These are phyloP conservation scores for Drosophila neotestacea DNA, from an alignment of 2,888 invertebrate species.

Conservation along the genomic window DNA sequence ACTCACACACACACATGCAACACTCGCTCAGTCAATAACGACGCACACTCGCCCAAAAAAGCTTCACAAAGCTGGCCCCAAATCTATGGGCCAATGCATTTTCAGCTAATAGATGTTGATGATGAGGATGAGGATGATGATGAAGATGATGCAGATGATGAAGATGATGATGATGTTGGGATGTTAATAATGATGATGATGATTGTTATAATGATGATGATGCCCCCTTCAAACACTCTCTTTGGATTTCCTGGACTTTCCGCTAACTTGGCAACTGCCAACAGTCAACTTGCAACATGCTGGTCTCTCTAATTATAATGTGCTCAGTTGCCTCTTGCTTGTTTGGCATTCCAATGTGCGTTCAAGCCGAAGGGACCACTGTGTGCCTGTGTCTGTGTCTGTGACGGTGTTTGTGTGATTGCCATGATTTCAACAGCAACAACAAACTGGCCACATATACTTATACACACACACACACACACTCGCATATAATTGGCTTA, in stretches of 20 bases:
- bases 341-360: conserved; percentile 24
- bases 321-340: conserved; percentile 29
- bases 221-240: neutral
- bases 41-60: conserved; percentile 11
- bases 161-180: conserved; percentile 1
- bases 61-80: conserved; percentile 41
- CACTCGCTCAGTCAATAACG: conserved; percentile 1
- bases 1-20: neutral
- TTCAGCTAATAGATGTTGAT: conserved; percentile 40
- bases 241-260: conserved; percentile 2
- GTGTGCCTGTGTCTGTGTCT: neutral
- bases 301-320: conserved; percentile 61
- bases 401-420: neutral
- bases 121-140: neutral
- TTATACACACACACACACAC: conserved; percentile 8
- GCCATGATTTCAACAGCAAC: conserved; percentile 15
- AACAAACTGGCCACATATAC: neutral
- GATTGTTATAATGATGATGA: too few relatives aligned
- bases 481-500: neutral
- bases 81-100: conserved; percentile 48
- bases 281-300: neutral
- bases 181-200: neutral
- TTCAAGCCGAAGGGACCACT: conserved; percentile 10
- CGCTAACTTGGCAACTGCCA: conserved; percentile 1
- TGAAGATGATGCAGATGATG: conserved; percentile 5